Percentiles rank a stretch among this genome's conserved stretches.
phyloP scores from a whole-genome alignment of 2,888 invertebrate species.

The Cylindroiulus punctatus region DNA sequence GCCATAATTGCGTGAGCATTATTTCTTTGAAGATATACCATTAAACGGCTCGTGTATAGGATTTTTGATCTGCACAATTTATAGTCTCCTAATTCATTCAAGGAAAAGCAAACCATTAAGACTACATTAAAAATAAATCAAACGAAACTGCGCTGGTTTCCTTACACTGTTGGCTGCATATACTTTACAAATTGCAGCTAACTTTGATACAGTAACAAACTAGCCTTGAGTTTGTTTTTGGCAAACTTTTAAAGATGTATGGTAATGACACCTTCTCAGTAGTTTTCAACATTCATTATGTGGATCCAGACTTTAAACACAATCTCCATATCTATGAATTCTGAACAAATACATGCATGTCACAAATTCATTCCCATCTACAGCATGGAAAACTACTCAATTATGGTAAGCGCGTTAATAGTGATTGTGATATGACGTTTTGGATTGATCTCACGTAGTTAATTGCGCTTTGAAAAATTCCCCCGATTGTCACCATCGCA shows the following conservation, averaged over 20 bases:
- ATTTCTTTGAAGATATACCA: not conserved
- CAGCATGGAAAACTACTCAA: not conserved
- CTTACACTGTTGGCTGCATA: not conserved
- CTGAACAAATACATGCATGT: not conserved
- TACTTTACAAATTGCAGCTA: not conserved
- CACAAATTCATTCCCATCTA: not conserved
- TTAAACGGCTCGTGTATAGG: not conserved
- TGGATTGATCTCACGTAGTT: too few relatives aligned
- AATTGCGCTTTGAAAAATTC: too few relatives aligned
- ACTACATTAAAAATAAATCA: not conserved
- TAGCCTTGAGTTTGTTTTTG: not conserved
- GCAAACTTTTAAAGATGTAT: conserved; percentile 9
- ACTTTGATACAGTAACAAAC: not conserved
- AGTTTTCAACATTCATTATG: conserved; percentile 7
- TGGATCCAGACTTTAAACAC: not conserved
- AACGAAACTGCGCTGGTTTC: not conserved
- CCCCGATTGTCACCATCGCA: too few relatives aligned
- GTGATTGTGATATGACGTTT: too few relatives aligned
- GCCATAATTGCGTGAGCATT: not conserved
- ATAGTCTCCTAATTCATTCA: not conserved
- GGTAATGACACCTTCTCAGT: not conserved
- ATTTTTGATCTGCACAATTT: not conserved
- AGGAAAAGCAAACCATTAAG: not conserved
- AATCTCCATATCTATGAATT: not conserved
- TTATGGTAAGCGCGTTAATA: too few relatives aligned